Conservation (phyloP, 2,113 vertebrate genomes). For the Larimichthys crocea region DNA sequence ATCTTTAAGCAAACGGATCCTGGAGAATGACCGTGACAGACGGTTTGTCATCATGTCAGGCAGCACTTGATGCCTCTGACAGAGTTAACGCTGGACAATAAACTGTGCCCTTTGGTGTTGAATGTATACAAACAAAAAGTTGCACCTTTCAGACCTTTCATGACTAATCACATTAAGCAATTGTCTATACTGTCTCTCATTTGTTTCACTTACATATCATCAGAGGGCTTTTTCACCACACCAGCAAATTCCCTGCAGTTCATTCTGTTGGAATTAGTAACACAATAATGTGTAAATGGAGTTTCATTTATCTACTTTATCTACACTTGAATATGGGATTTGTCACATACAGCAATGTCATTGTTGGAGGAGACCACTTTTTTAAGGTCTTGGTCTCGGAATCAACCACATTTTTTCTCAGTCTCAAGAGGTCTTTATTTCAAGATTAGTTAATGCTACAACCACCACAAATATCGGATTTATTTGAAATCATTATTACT, state of each 20-base stretch:
- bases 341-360: not conserved
- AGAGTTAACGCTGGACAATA: not conserved
- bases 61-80: not conserved
- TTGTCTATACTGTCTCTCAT: not conserved
- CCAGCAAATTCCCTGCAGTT: not conserved
- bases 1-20: not conserved
- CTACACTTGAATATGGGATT: not conserved
- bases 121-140: not conserved
- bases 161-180: not conserved
- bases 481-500: no score
- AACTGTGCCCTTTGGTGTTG: not conserved
- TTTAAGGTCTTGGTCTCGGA: no score
- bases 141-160: not conserved
- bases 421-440: no score
- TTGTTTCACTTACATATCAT: not conserved
- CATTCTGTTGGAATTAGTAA: not conserved
- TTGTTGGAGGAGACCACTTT: no score
- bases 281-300: not conserved
- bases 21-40: not conserved
- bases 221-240: not conserved
- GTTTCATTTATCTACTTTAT: not conserved
- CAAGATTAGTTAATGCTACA: no score
- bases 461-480: no score
- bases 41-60: not conserved
- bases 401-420: no score